Base-by-base conservation (phyloP, 2,113 vertebrate species). In the Barnardius zonarius region DNA sequence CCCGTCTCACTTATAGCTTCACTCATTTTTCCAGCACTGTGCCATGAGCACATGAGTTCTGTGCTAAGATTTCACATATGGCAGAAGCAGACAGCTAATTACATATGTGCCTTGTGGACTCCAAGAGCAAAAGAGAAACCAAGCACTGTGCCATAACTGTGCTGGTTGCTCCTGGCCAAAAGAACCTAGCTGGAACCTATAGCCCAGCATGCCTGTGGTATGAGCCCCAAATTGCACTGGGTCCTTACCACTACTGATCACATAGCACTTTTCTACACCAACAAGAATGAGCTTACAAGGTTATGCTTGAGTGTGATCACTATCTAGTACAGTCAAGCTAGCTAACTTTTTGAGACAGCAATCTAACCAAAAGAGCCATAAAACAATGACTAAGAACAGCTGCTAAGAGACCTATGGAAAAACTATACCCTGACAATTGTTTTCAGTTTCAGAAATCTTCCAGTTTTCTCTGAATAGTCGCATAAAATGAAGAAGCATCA, bases 171-270 rank as follows among this genome's bases (percentile, higher is more conserved):
- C 12, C 46, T 54, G 22, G 33, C 46, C 37, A 41, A 67, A 85
- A 48, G 17, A 54, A 20, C 9, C 10, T 24, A 61, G 8, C 41
- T 20, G 17, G 6, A 78, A 57, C 0, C 0, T 41, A 22, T 0
- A 54, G 37, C n/a, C 31, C 31, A 33, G n/a, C 0, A 0, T 31
- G 37, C 17, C 27, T 3, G 1, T 39, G 30, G 23, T 23, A 54
- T 1, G 0, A 57, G 46, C 15, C 22, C 46, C 27, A 57, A 1
- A 25, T 59, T n/a, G 22, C 31, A 57, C 0, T 0, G 25, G 27
- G 59, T 67, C 24, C 11, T 84, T 73, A 17, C 30, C 77, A 10
- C 23, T 86, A n/a, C 73, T 54, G 31, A 74, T 28, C 14, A 31
- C 37, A 51, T 19, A 77, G 13, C 15, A 51, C 11, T 51, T 81